A percentile compares a stretch with the other conserved stretches of the same genome.
Evolutionary conservation across 1,140 invertebrate genomes (phyloP).

Genomic region (Anastrepha obliqua): DNA sequence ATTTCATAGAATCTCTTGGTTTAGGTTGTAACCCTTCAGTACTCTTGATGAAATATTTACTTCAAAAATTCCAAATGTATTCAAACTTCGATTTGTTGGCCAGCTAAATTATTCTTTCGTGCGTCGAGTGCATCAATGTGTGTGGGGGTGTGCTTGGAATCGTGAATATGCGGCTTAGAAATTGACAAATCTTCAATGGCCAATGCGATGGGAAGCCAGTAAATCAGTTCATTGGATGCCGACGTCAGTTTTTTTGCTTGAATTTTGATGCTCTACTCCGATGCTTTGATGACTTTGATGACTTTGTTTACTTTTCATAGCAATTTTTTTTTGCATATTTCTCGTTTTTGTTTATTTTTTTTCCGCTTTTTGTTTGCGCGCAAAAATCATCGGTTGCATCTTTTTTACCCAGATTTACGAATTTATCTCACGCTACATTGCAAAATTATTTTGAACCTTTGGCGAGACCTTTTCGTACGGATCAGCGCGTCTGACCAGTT

Average conservation of each 20-base stretch:
- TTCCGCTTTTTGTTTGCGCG: neutral
- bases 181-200: slow-evolving; percentile 24
- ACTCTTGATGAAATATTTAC: too few species aligned
- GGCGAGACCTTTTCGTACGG: slow-evolving; percentile 26
- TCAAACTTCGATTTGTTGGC: neutral
- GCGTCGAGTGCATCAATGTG: neutral
- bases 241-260: neutral
- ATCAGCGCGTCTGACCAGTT: neutral
- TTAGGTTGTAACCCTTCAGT: neutral
- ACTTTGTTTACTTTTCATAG: slow-evolving; percentile 1
- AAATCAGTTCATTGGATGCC: neutral
- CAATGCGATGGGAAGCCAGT: neutral
- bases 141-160: neutral
- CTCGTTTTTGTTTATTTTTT: neutral
- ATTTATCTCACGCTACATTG: slow-evolving; percentile 54
- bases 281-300: neutral
- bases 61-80: neutral
- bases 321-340: neutral
- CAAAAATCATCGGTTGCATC: neutral
- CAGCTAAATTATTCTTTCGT: neutral
- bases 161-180: slow-evolving; percentile 39
- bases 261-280: neutral
- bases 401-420: slow-evolving; percentile 41
- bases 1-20: too few species aligned
- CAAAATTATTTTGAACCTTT: slow-evolving; percentile 54